Base-by-base conservation (phyloP, 2,888 invertebrate species). In the Drosophila aldrichi region DNA sequence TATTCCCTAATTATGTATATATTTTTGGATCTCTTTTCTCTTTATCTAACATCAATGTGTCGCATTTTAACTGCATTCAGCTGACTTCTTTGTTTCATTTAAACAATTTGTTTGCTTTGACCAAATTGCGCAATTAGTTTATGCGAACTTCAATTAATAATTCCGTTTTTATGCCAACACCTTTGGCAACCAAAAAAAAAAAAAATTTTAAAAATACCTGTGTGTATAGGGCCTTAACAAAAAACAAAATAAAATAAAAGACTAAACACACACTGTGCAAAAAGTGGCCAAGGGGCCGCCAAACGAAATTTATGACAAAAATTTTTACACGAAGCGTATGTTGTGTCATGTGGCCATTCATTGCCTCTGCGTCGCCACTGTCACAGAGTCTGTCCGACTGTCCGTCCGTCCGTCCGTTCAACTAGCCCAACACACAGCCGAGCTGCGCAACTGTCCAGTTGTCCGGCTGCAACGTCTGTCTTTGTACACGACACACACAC, bases 291-390 rank as follows among this genome's bases (percentile, higher is more conserved):
- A 74, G 71, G 63, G 61, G 73, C 73, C 75, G 73, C 62, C 79
- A 82, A 82, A 67, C 36, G 63, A 79, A 87, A 87, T 86, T 87
- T 88, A 88, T 88, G 79, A 75, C 70, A 62, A 78, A 76, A 77
- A 87, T 82, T 85, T 82, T 64, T 82, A 81, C 80, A 80, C 70
- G 62, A 74, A 88, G 74, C 88, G 88, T 88, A 89, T 88, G 88
- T 89, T 85, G 82, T 89, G 88, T 85, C 88, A 83, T 85, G 72
- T 80, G 79, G 73, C 88, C 89, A 88, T 89, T 83, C 81, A 75
- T 83, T 81, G 83, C 74, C 64, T 63, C 40, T 79, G 70, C 51
- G 67, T 72, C 70, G 74, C 63, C 32, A 32, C 32, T 32, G 32
- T 32, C 32, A 32, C 32, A 32, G 32, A 32, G 32, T 32, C 32